A percentile compares a stretch with the other conserved stretches of the same genome.
These are phyloP conservation scores for Plagiodera versicolora DNA, from an alignment of 2,888 invertebrate species.

Conservation along the genomic window DNA sequence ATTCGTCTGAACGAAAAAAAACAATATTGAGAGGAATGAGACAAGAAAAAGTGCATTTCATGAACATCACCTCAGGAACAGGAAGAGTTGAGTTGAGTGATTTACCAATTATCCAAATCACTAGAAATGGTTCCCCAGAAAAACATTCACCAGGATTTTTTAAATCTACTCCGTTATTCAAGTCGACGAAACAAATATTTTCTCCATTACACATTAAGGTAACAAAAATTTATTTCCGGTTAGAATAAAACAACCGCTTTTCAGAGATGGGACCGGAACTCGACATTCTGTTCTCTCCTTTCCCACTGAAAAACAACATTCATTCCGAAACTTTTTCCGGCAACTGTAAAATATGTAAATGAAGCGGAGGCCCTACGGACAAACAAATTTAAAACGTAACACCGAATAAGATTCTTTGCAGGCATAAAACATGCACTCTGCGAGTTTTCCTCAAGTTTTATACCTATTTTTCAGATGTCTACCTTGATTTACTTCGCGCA, in stretches of 20 bases:
- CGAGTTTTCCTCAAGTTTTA: not conserved
- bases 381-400: constrained; percentile 1
- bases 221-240: not conserved
- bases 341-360: not conserved
- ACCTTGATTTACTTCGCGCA: not conserved
- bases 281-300: not conserved
- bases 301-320: not conserved
- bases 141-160: too few species aligned
- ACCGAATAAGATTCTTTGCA: not conserved
- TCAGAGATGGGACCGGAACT: not conserved
- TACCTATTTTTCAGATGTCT: not conserved
- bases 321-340: not conserved
- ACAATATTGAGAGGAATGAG: too few species aligned
- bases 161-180: not conserved
- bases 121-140: too few species aligned
- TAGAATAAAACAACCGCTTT: not conserved
- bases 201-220: not conserved
- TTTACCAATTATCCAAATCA: too few species aligned
- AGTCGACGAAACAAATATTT: not conserved
- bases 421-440: constrained; percentile 8
- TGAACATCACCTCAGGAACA: too few species aligned
- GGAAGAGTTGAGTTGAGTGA: too few species aligned
- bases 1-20: too few species aligned
- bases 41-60: too few species aligned
- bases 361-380: not conserved